Conservation (phyloP, 2,888 invertebrate species). For the Nomada fucata region DNA sequence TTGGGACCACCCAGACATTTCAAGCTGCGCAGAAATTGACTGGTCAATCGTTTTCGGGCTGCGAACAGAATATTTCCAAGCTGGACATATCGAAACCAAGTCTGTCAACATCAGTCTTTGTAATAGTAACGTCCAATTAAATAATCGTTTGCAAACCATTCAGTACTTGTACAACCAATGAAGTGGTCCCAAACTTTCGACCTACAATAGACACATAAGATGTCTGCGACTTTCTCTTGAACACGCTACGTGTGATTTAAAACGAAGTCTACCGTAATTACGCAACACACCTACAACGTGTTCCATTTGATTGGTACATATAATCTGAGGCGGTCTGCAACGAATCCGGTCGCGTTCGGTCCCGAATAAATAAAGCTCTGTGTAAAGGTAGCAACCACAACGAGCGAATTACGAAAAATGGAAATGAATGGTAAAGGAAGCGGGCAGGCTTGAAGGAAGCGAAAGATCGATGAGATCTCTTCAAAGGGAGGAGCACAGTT, state of each 20-base stretch:
- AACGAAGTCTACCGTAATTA: constrained; percentile 35
- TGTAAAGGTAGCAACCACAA: constrained; percentile 37
- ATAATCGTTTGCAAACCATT: too few species aligned
- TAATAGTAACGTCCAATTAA: too few species aligned
- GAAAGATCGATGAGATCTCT: constrained; percentile 60
- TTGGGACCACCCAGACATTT: too few species aligned
- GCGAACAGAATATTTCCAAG: too few species aligned
- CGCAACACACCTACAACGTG: constrained; percentile 1
- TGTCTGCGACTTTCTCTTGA: not conserved
- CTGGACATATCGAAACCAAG: too few species aligned
- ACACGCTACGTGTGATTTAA: constrained; percentile 28
- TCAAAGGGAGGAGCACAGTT: constrained; percentile 36
- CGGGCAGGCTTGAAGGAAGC: constrained; percentile 37
- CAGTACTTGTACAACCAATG: too few species aligned
- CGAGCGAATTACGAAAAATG: constrained; percentile 40
- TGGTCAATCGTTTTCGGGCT: too few species aligned
- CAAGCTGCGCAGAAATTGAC: too few species aligned
- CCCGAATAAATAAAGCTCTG: constrained; percentile 40
- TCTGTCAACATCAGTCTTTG: too few species aligned
- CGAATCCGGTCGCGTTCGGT: constrained; percentile 19
- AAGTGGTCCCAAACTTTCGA: too few species aligned
- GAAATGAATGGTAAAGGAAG: constrained; percentile 47
- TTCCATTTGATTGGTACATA: constrained; percentile 40
- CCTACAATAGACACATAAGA: too few species aligned
- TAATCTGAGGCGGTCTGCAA: constrained; percentile 14